Percentiles rank a stretch among this genome's conserved stretches.
These are phyloP conservation scores for Peromyscus maniculatus DNA, from an alignment of 2,113 vertebrate genomes.

Conservation along the genomic window DNA sequence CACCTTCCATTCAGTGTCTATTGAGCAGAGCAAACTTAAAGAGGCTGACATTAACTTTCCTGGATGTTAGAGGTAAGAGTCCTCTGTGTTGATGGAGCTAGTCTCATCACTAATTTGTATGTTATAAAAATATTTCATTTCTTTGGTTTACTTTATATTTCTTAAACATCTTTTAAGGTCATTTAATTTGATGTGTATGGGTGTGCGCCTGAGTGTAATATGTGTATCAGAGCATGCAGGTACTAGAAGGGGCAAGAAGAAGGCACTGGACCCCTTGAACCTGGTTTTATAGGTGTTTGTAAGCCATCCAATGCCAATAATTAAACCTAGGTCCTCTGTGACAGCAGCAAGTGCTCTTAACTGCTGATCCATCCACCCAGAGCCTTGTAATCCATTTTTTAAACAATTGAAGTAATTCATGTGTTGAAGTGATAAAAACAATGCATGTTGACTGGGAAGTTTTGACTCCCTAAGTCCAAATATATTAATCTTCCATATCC, in stretches of 20 bases:
- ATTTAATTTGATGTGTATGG: not conserved
- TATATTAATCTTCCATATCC: not conserved
- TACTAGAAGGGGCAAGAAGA: not conserved
- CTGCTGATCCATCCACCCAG: not conserved
- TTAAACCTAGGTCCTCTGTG: not conserved
- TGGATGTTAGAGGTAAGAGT: not conserved
- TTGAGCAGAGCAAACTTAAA: not conserved
- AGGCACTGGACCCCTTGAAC: not conserved
- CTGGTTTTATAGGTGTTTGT: not conserved
- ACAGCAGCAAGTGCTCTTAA: not conserved
- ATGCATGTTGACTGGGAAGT: constrained; percentile 48
- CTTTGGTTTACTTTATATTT: constrained; percentile 61
- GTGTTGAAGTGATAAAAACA: constrained; percentile 57
- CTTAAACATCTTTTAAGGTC: not conserved
- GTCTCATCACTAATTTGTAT: constrained; percentile 10
- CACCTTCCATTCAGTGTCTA: not conserved
- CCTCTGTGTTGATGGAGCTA: not conserved
- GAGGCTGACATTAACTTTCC: not conserved
- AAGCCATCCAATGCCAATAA: not conserved
- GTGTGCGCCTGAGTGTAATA: not conserved
- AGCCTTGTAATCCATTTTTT: not conserved
- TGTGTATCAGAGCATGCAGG: not conserved
- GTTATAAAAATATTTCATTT: constrained; percentile 53
- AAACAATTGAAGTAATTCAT: constrained; percentile 39
- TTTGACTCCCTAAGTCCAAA: not conserved